Conservation (phyloP, 2,888 invertebrate genomes). For the Drosophila anomalata region DNA sequence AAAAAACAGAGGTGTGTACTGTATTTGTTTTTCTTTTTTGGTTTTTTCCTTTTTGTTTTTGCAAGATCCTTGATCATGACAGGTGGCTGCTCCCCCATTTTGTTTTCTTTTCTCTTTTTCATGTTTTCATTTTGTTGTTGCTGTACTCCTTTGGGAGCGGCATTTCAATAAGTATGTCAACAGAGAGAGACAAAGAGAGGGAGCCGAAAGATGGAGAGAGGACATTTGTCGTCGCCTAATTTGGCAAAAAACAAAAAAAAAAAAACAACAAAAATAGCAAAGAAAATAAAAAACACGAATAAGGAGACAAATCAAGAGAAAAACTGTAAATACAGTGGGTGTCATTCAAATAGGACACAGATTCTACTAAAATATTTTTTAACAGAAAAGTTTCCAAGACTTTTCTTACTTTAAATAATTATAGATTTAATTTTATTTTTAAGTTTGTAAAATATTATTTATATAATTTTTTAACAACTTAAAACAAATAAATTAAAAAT, state of each 20-base stretch:
- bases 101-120: neutral
- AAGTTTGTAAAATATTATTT: too few species aligned
- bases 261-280: neutral
- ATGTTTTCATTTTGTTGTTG: too few species aligned
- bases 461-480: too few species aligned
- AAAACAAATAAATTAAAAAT: too few species aligned
- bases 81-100: neutral
- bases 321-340: constrained; percentile 4
- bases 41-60: neutral
- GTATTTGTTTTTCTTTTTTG: constrained; percentile 10
- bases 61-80: constrained; percentile 29
- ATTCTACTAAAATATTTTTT: neutral
- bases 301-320: constrained; percentile 14
- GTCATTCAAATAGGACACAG: neutral
- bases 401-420: too few species aligned
- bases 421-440: too few species aligned
- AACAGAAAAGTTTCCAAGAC: too few species aligned
- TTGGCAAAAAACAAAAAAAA: constrained; percentile 46
- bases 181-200: constrained; percentile 24
- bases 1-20: constrained; percentile 21
- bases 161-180: constrained; percentile 71
- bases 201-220: neutral
- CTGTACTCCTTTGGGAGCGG: constrained; percentile 26
- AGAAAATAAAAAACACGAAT: neutral
- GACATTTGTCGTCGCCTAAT: constrained; percentile 64